These are phyloP conservation scores for Falco naumanni DNA, from an alignment of 2,797 vertebrate genomes.

Conservation along the genomic window DNA sequence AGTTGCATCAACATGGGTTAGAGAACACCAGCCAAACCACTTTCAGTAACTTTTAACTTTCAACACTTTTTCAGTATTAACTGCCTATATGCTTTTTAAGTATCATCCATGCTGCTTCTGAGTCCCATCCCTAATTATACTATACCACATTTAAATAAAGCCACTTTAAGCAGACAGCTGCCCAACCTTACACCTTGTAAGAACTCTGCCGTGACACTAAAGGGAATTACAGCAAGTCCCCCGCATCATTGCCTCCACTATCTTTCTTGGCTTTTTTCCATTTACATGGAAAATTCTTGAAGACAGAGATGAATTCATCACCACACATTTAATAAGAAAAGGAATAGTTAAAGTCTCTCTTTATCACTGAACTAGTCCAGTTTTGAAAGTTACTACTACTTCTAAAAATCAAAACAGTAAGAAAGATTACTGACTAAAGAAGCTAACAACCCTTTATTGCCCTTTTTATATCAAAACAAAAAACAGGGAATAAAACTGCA, in stretches of 20 bases:
- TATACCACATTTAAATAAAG: neutral
- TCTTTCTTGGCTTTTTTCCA: neutral
- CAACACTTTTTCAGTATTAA: neutral
- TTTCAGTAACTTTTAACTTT: neutral
- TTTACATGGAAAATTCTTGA: neutral
- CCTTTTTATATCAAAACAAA: neutral
- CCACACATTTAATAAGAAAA: neutral
- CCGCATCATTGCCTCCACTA: neutral
- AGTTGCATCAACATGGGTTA: neutral
- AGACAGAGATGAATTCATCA: neutral
- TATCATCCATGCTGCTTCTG: neutral
- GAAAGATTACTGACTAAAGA: neutral
- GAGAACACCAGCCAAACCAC: neutral
- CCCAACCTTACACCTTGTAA: neutral
- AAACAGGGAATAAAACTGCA: neutral
- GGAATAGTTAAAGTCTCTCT: neutral
- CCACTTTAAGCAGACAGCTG: neutral
- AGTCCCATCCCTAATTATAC: neutral
- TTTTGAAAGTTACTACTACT: neutral
- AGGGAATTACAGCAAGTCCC: neutral
- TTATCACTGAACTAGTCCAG: neutral
- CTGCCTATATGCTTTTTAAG: neutral
- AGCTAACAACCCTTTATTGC: neutral
- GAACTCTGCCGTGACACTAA: neutral
- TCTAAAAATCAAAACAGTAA: neutral